Evolutionary conservation across 2,888 invertebrate species (phyloP).

Genomic region (Epistrophe grossulariae): DNA sequence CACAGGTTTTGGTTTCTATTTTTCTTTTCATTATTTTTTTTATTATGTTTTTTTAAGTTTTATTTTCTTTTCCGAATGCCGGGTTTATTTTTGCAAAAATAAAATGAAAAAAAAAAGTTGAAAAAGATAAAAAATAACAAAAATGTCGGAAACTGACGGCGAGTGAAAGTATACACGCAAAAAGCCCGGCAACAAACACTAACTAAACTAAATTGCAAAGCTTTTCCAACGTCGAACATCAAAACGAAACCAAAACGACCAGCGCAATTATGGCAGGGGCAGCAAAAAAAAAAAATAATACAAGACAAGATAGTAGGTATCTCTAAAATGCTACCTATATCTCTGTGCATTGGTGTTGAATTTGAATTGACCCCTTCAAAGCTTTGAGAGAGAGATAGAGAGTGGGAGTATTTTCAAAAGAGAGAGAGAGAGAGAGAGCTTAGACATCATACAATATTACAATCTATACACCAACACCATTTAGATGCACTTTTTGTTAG

Average conservation of each 20-base stretch:
- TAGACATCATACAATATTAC: slow-evolving; percentile 34
- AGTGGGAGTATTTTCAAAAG: slow-evolving; percentile 29
- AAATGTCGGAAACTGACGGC: slow-evolving; percentile 74
- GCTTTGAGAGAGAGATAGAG: slow-evolving; percentile 48
- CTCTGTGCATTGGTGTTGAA: slow-evolving; percentile 33
- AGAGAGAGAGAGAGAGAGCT: slow-evolving; percentile 20
- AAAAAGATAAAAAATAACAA: slow-evolving; percentile 54
- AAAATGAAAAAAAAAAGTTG: slow-evolving; percentile 27
- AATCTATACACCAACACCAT: neutral
- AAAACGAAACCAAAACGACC: slow-evolving; percentile 39
- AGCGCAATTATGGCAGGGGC: slow-evolving; percentile 43
- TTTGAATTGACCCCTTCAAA: slow-evolving; percentile 68
- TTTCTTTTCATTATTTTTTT: slow-evolving; percentile 61
- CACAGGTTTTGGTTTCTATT: slow-evolving; percentile 65
- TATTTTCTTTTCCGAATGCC: slow-evolving; percentile 43
- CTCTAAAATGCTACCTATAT: slow-evolving; percentile 12
- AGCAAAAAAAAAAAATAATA: slow-evolving; percentile 3
- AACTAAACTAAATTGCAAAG: slow-evolving; percentile 71
- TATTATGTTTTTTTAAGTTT: slow-evolving; percentile 25
- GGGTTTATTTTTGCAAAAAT: slow-evolving; percentile 61
- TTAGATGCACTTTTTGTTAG: slow-evolving; percentile 23
- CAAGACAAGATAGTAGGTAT: slow-evolving; percentile 6
- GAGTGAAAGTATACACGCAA: slow-evolving; percentile 76
- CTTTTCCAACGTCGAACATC: slow-evolving; percentile 64
- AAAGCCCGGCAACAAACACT: slow-evolving; percentile 76